Evolutionary conservation across 2,113 vertebrate species (phyloP), one percentile per base, ranked within the genome.

Genomic region (Paedocypris sp.): DNA sequence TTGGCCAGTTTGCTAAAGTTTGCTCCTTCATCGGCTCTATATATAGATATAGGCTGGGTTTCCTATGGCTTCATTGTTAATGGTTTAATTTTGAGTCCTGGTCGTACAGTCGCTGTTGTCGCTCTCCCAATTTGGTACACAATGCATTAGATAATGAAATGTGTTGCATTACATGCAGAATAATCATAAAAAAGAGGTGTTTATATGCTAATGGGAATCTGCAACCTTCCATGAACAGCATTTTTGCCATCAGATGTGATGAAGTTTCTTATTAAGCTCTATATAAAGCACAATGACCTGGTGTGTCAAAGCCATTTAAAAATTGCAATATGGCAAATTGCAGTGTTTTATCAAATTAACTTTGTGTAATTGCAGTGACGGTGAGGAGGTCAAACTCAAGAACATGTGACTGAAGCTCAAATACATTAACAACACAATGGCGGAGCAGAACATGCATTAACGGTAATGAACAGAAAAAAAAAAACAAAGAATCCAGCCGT

Each of bases 21-120:
- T 16, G 15, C 15, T 57, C 12, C 15, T 50, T 43, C n/a, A 39
- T 58, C 53, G 32, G 20, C 42, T 18, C 62, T 51, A 64, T 60
- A 43, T 60, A 60, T 39, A 64, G 50, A 51, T 32, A 2, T 11
- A 64, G 46, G 18, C 50, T 64, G 47, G 19, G 60, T 69, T 60
- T 57, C n/a, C 29, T 36, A 38, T 29, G 18, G 16, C 7, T 41
- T 60, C n/a, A 57, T 19, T 48, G 26, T 31, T 12, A 48, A 22
- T 36, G 6, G 12, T 25, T 46, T 35, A 42, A 42, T 50, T 46
- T 43, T 35, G 28, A 36, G 3, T 22, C 23, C 9, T 26, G 22
- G 29, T 38, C n/a, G 26, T n/a, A 28, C n/a, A n/a, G n/a, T n/a
- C n/a, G n/a, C n/a, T 12, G 9, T 3, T 39, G 5, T 5, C 5